These are phyloP conservation scores for Drosophila asahinai DNA, from an alignment of 1,140 invertebrate species.

Conservation along the genomic window DNA sequence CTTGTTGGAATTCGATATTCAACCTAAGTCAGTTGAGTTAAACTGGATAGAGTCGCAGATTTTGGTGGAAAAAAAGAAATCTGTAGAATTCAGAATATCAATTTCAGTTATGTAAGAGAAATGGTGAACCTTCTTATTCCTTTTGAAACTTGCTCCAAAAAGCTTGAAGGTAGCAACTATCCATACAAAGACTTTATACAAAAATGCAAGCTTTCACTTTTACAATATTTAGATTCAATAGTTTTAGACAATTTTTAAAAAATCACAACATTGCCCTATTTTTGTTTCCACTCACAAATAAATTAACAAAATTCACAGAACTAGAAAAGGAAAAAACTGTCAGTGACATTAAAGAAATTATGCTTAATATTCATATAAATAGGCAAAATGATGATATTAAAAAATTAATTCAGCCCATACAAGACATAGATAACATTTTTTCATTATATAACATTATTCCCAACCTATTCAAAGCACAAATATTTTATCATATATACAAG, in stretches of 20 bases:
- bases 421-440: constrained; percentile 7
- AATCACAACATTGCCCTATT: constrained; percentile 7
- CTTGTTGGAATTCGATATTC: constrained; percentile 21
- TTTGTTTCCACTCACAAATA: constrained; percentile 12
- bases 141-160: constrained; percentile 18
- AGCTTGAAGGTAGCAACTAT: constrained; percentile 7
- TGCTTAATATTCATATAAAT: not conserved
- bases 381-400: constrained; percentile 4
- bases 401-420: constrained; percentile 9
- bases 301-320: constrained; percentile 2
- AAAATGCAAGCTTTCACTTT: constrained; percentile 5
- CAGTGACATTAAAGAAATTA: constrained; percentile 7
- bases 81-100: not conserved
- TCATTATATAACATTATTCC: constrained; percentile 1
- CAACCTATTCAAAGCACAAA: constrained; percentile 3
- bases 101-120: no score
- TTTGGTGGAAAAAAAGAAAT: not conserved
- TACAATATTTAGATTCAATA: constrained; percentile 1
- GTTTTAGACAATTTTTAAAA: not conserved
- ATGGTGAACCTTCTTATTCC: no score
- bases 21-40: not conserved
- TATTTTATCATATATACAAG: constrained; percentile 1
- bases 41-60: no score
- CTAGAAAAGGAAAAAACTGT: no score
- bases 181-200: constrained; percentile 15